These are phyloP conservation scores for Apus apus DNA, from an alignment of 2,113 vertebrate genomes.

Conservation along the genomic window DNA sequence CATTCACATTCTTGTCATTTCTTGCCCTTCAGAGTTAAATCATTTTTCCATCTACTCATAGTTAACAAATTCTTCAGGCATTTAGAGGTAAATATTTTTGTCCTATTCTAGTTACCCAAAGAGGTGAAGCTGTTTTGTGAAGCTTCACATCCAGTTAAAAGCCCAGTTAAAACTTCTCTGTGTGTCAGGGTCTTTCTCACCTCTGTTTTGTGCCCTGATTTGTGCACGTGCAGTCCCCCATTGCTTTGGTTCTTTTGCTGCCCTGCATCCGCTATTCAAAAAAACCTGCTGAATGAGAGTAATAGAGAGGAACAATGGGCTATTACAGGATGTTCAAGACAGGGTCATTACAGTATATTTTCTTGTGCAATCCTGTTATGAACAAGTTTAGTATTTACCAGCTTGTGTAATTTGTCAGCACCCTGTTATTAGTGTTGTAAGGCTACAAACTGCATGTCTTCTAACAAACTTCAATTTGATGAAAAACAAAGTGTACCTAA, in stretches of 20 bases:
- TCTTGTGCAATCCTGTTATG: conserved; percentile 53
- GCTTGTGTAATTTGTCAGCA: conserved; percentile 30
- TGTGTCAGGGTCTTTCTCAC: not conserved
- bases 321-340: conserved; percentile 54
- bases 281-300: conserved; percentile 45
- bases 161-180: not conserved
- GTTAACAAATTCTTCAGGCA: not conserved
- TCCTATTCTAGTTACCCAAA: not conserved
- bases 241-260: not conserved
- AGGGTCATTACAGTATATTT: conserved; percentile 61
- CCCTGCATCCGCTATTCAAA: conserved; percentile 26
- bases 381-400: conserved; percentile 2
- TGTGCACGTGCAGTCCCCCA: not conserved
- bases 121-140: not conserved
- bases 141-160: not conserved
- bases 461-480: not conserved
- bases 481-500: not conserved
- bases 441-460: not conserved
- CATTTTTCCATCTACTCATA: not conserved
- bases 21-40: not conserved
- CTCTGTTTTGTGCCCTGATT: not conserved
- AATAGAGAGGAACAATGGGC: conserved; percentile 47
- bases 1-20: not conserved
- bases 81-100: not conserved
- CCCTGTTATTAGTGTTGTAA: not conserved